These are phyloP conservation scores for Leucoraja erinaceus DNA, from an alignment of 2,113 vertebrate species.

Conservation along the genomic window DNA sequence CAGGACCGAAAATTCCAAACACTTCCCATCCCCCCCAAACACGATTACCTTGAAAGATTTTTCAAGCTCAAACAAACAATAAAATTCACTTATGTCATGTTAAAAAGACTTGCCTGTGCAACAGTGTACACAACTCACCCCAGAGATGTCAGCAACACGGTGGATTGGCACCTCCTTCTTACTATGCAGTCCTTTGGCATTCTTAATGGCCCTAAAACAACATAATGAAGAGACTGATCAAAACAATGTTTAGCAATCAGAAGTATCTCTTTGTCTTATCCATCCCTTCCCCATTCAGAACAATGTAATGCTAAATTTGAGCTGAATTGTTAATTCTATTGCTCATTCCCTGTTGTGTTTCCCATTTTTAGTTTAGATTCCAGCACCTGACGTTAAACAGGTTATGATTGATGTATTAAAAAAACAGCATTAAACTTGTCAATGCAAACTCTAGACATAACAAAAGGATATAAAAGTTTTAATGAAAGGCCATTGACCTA, in stretches of 20 bases:
- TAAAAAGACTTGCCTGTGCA: not conserved
- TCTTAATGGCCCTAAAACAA: slow-evolving; percentile 81
- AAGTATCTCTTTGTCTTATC: too few species aligned
- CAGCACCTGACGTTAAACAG: too few species aligned
- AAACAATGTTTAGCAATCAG: not conserved
- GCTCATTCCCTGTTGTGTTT: too few species aligned
- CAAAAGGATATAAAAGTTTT: too few species aligned
- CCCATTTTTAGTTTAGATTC: too few species aligned
- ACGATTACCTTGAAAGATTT: not conserved
- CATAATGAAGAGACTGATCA: not conserved
- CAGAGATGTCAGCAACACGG: slow-evolving; percentile 92
- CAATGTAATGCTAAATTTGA: too few species aligned
- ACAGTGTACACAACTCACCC: slow-evolving; percentile 65
- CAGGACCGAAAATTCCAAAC: not conserved
- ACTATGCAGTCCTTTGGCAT: slow-evolving; percentile 95
- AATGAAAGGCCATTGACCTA: too few species aligned
- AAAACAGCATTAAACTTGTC: not conserved
- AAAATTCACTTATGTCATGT: not conserved
- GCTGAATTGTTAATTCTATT: too few species aligned
- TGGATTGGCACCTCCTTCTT: slow-evolving; percentile 98
- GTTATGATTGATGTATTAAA: not conserved
- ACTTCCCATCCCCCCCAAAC: not conserved
- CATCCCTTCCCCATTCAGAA: too few species aligned
- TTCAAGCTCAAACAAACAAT: not conserved
- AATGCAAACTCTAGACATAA: not conserved